Evolutionary conservation across 2,888 invertebrate species (phyloP), one percentile per base, ranked within the genome.

Genomic region (Melinaea menophilus): DNA sequence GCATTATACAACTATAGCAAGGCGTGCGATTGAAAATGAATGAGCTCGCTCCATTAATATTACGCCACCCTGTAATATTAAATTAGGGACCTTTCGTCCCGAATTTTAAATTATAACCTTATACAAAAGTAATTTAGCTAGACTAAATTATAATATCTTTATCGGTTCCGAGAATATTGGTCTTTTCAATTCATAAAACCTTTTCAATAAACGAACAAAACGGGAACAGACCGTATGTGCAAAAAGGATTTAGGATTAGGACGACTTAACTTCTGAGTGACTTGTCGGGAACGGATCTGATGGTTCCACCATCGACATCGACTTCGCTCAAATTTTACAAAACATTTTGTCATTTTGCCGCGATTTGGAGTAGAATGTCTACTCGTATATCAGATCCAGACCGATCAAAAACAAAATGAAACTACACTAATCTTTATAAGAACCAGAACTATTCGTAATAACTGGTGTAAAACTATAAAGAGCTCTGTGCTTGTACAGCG

Each of bases 1-100:
- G 31, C 31, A 51, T 51, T 51, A 51, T 51, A 51, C 51, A 51
- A 51, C 31, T 51, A 22, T 3, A 31, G 51, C 7, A 51, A 51
- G 22, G 51, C 22, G 22, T 51, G 22, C 51, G 51, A 51, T 51
- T 5, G 51, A 51, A 51, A 51, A 51, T 51, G 31, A 51, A 51
- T 51, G 31, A 31, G 51, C 51, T 31, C 11, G 22, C 9, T 51
- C 11, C 31, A n/a, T 51, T 51, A 22, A 48, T 48, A 48, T 22
- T 13, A 51, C 31, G 31, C 11, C 11, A 51, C 5, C 22, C 31
- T 22, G 9, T 31, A 51, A 51, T 51, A 22, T 9, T 51, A 51
- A 51, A 51, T 51, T 4, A 51, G 51, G 3, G 31, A 51, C 51
- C 51, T 51, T 51, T 4, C 5, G 11, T 31, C 5, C 31, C 5